Percentiles rank a stretch among this genome's conserved stretches.
Conservation (phyloP, 1,140 invertebrate species). For the Thalassaphorura encarpata region DNA sequence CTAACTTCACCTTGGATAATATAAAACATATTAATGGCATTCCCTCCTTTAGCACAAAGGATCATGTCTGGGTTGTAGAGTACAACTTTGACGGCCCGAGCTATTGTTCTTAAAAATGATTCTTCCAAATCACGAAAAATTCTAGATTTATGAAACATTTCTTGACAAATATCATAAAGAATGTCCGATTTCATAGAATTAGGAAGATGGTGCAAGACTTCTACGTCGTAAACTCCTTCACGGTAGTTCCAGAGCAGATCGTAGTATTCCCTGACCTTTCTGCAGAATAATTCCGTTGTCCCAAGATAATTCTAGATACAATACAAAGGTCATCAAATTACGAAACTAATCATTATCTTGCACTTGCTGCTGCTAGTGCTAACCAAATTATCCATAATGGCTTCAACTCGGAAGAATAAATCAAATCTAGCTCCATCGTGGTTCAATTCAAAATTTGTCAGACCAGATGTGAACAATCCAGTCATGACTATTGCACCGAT, state of each 20-base stretch:
- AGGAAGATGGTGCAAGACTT: slow-evolving; percentile 17
- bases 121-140: slow-evolving; percentile 25
- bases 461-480: slow-evolving; percentile 18
- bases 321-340: too few species aligned
- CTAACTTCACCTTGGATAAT: slow-evolving; percentile 29
- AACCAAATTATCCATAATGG: slow-evolving; percentile 17
- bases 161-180: slow-evolving; percentile 26
- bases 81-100: slow-evolving; percentile 16
- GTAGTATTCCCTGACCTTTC: slow-evolving; percentile 28
- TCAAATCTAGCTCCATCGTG: slow-evolving; percentile 28
- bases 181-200: slow-evolving; percentile 23
- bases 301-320: neutral
- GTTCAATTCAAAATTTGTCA: slow-evolving; percentile 23
- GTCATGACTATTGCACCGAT: slow-evolving; percentile 20
- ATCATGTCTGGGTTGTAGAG: slow-evolving; percentile 30
- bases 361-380: too few species aligned
- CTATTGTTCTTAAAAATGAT: slow-evolving; percentile 22
- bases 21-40: slow-evolving; percentile 27
- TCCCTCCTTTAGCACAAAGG: slow-evolving; percentile 16
- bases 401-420: slow-evolving; percentile 18
- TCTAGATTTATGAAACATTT: slow-evolving; percentile 29
- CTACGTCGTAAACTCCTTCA: slow-evolving; percentile 18
- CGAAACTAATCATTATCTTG: too few species aligned
- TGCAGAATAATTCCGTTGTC: neutral
- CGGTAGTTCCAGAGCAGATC: slow-evolving; percentile 26